These are phyloP conservation scores for Euleptes europaea DNA, from an alignment of 2,113 vertebrate species.

Conservation along the genomic window DNA sequence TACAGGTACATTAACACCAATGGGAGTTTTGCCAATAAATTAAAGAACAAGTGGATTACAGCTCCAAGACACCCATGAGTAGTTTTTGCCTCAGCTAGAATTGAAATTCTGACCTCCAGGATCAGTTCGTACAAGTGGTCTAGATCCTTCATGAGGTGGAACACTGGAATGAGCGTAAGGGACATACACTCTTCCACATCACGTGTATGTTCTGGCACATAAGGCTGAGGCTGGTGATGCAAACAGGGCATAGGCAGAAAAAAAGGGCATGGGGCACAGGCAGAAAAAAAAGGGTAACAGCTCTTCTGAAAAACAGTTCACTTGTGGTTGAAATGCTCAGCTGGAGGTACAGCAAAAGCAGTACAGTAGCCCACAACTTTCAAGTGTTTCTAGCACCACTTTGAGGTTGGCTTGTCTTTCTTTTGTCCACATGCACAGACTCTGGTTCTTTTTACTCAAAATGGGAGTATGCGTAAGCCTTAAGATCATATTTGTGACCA, in stretches of 20 bases:
- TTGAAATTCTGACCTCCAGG: neutral
- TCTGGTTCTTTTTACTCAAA: neutral
- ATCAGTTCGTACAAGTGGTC: neutral
- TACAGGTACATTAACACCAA: neutral
- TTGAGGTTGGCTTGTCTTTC: too few relatives aligned
- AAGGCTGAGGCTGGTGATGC: neutral
- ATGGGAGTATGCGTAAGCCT: neutral
- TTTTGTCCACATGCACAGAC: neutral
- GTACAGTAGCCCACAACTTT: too few relatives aligned
- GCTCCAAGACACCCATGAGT: neutral
- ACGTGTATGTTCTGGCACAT: neutral
- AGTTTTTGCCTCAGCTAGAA: neutral
- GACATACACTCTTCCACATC: neutral
- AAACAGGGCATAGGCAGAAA: too few relatives aligned
- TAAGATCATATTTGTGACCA: neutral
- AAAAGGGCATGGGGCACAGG: too few relatives aligned
- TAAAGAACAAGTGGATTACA: neutral
- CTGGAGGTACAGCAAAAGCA: too few relatives aligned
- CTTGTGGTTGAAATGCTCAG: too few relatives aligned
- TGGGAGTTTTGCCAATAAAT: neutral
- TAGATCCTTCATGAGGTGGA: neutral
- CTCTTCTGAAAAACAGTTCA: too few relatives aligned
- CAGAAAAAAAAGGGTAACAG: too few relatives aligned
- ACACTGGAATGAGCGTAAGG: neutral
- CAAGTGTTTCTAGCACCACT: too few relatives aligned